Evolutionary conservation across 2,888 invertebrate species (phyloP), one percentile per base, ranked within the genome.

Genomic region (Clivina fossor): DNA sequence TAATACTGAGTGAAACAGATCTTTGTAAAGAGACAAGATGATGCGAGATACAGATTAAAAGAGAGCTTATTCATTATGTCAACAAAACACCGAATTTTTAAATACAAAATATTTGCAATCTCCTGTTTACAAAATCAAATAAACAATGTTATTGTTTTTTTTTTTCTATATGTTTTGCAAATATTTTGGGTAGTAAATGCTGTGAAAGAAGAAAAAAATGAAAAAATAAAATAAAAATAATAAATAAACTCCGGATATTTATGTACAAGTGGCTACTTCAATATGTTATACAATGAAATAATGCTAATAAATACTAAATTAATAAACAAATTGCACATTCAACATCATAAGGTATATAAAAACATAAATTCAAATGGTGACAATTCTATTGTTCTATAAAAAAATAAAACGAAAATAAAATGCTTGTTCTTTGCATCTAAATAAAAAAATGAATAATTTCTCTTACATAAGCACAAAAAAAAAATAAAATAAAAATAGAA

Each of bases 281-380:
- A 46, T 47, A 55, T 55, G 32, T 38, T 47, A 55, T 38, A 55
- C 55, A 55, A 38, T 47, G 55, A 47, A 55, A 55, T 55, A 53
- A 53, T 55, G 47, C 47, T 38, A 55, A 55, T 55, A 55, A 55
- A 55, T 55, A 54, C 46, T 54, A 55, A n/a, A 55, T 37, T 20
- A 54, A 54, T 47, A 55, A 55, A 55, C 46, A 55, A 55, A 55
- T 55, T 55, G 55, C 55, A 55, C 55, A 55, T 55, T 55, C 40
- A 53, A 44, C 53, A 53, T 43, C 26, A 18, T 55, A n/a, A n/a
- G n/a, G n/a, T 47, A 55, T 55, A 55, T 46, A 55, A 55, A 55
- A 54, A 55, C 55, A 47, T 46, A 47, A 38, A 46, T 44, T 43
- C 37, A 32, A 46, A 28, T 43, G 38, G 24, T 30, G 38, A 47